phyloP scores from a whole-genome alignment of 2,797 vertebrate species.

The Gouania willdenowi region DNA sequence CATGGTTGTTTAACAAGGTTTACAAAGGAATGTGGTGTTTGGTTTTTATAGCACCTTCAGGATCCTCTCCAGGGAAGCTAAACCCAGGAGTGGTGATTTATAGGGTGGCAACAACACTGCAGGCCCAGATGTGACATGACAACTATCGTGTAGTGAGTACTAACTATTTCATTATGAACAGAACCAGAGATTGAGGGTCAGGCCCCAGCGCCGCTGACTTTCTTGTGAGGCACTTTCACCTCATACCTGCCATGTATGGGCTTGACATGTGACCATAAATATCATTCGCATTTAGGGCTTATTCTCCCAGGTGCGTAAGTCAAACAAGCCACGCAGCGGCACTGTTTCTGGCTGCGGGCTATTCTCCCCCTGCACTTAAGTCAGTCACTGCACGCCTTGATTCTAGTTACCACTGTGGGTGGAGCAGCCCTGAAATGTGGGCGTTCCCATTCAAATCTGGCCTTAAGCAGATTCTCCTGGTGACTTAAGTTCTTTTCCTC shows the following conservation, averaged over 20 bases:
- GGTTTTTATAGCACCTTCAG: constrained; percentile 8
- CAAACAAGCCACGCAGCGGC: too few relatives aligned
- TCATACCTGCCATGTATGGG: constrained; percentile 42
- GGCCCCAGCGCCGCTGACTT: constrained; percentile 9
- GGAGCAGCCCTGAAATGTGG: too few relatives aligned
- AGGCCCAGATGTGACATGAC: constrained; percentile 21
- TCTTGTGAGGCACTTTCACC: constrained; percentile 1
- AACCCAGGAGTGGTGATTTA: neutral
- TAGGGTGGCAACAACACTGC: neutral
- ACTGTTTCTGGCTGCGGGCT: too few relatives aligned
- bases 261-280: constrained; percentile 29
- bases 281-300: constrained; percentile 1
- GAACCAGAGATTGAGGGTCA: neutral
- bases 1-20: too few relatives aligned
- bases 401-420: too few relatives aligned
- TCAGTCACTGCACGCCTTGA: too few relatives aligned
- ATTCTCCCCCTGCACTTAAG: too few relatives aligned
- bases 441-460: too few relatives aligned
- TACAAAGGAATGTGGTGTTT: constrained; percentile 10
- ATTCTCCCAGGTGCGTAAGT: too few relatives aligned
- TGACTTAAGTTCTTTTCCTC: too few relatives aligned
- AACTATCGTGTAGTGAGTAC: neutral
- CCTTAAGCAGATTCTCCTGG: too few relatives aligned
- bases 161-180: constrained; percentile 2
- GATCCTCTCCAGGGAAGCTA: neutral